Percentiles rank a stretch among this genome's conserved stretches.
Evolutionary conservation across 2,113 vertebrate genomes (phyloP).

Genomic region (Marmota flaviventris): DNA sequence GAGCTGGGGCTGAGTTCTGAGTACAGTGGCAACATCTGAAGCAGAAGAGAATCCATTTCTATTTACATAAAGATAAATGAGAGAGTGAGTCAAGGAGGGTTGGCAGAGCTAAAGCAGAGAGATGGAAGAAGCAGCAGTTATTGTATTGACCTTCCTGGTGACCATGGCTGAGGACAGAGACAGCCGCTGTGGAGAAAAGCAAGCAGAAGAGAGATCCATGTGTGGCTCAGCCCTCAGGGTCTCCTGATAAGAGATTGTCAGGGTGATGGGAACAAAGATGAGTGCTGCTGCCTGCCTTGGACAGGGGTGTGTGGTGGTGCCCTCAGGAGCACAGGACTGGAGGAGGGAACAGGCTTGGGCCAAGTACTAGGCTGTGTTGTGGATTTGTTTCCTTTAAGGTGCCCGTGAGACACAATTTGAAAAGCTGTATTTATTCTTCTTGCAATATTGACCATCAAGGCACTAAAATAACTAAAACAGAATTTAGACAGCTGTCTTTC

Average conservation of each 20-base stretch:
- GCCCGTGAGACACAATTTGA: conserved; percentile 6
- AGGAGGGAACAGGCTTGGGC: background rate
- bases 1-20: background rate
- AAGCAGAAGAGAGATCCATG: background rate
- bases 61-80: background rate
- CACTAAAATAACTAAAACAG: conserved; percentile 15
- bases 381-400: background rate
- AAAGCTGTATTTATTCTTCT: conserved; percentile 67
- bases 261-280: background rate
- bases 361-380: background rate
- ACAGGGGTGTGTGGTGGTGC: background rate
- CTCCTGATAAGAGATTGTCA: background rate
- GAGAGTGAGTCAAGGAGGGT: background rate
- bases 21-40: background rate
- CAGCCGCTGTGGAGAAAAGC: background rate
- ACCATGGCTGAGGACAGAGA: background rate
- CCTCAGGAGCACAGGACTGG: background rate
- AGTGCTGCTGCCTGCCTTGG: background rate
- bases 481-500: conserved; percentile 43
- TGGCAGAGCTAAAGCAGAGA: background rate
- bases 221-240: background rate
- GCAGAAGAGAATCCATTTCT: background rate
- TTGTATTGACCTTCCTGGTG: background rate
- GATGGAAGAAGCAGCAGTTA: background rate
- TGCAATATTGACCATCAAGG: conserved; percentile 9